These are phyloP conservation scores for Diuraphis noxia DNA, from an alignment of 1,140 invertebrate species.

Conservation along the genomic window DNA sequence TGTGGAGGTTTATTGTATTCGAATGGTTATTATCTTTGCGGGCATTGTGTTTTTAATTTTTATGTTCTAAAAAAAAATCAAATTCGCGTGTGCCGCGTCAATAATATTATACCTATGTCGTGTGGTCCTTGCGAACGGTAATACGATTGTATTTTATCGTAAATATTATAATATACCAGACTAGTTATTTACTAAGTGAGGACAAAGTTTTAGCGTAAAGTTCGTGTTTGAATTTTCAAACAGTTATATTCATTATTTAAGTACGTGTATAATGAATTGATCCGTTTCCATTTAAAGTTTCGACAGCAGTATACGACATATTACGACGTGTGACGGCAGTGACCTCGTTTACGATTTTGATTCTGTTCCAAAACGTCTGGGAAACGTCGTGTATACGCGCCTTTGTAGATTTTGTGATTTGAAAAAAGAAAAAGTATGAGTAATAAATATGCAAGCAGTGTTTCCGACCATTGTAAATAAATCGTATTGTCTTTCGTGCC, in stretches of 20 bases:
- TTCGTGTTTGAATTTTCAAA: constrained; percentile 7
- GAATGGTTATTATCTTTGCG: not conserved
- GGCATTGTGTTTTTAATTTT: not conserved
- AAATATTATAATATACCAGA: not conserved
- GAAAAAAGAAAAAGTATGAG: not conserved
- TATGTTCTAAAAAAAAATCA: not conserved
- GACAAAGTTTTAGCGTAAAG: not conserved
- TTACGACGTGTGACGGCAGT: not conserved
- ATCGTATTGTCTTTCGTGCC: not conserved
- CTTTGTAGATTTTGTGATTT: not conserved
- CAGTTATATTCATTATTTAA: not conserved
- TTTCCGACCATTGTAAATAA: not conserved
- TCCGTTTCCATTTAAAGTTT: not conserved
- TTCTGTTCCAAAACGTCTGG: constrained; percentile 14
- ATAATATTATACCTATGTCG: not conserved
- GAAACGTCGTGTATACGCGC: not conserved
- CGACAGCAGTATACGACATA: not conserved
- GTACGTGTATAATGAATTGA: constrained; percentile 12
- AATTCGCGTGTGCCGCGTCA: not conserved
- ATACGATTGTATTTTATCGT: not conserved
- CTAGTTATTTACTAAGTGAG: not conserved
- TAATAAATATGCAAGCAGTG: not conserved
- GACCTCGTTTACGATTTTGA: constrained; percentile 9
- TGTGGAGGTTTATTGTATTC: not conserved
- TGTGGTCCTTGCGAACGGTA: not conserved